A percentile compares a stretch with the other conserved stretches of the same genome.
Evolutionary conservation across 2,113 vertebrate species (phyloP).

Genomic region (Sphyrna mokarran): DNA sequence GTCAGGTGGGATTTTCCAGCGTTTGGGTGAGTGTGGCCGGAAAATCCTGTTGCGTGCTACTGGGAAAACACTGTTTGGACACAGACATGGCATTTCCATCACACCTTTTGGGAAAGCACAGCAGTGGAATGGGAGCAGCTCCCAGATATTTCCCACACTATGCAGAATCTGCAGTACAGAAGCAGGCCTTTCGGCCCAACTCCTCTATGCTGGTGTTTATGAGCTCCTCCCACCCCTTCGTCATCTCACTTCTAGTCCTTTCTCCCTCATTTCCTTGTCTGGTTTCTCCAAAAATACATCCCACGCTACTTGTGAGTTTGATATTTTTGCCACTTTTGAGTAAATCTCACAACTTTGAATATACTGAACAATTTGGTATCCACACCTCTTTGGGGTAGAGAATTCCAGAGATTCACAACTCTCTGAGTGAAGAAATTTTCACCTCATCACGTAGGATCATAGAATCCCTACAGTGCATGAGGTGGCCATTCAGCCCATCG

Average conservation of each 20-base stretch:
- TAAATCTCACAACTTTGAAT: too few relatives aligned
- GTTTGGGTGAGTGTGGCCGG: too few relatives aligned
- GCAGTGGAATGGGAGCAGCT: background rate
- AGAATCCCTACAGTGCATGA: too few relatives aligned
- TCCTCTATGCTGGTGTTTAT: background rate
- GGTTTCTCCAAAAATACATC: background rate
- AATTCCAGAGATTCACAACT: too few relatives aligned
- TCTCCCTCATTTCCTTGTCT: background rate
- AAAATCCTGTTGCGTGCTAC: too few relatives aligned
- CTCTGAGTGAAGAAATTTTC: too few relatives aligned
- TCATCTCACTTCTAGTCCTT: background rate
- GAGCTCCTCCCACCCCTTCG: background rate
- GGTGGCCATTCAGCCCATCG: too few relatives aligned
- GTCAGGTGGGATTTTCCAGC: too few relatives aligned
- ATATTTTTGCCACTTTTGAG: too few relatives aligned
- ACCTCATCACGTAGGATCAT: too few relatives aligned
- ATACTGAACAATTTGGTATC: too few relatives aligned
- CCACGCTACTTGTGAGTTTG: background rate
- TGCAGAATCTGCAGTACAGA: background rate
- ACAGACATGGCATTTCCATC: background rate
- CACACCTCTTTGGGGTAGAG: too few relatives aligned
- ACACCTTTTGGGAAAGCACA: background rate
- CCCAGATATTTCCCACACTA: background rate
- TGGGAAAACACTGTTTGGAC: background rate
- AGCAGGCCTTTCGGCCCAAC: background rate